Conservation (phyloP, 2,797 vertebrate species). For the Ataeniobius toweri region DNA sequence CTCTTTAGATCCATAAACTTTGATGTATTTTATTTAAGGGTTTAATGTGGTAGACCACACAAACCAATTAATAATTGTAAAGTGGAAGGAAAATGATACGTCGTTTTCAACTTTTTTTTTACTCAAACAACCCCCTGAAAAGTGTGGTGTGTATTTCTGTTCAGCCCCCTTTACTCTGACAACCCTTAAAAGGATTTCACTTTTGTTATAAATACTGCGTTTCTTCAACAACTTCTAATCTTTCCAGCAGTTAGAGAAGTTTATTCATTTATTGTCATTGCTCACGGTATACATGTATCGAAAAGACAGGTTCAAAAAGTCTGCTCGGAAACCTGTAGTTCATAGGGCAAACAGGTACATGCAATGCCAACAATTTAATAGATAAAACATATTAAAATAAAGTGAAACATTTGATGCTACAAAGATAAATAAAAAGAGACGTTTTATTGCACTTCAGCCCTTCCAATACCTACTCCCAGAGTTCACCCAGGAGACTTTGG, state of each 20-base stretch:
- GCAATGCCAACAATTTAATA: not conserved
- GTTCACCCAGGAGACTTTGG: slow-evolving; percentile 54
- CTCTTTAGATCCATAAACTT: not conserved
- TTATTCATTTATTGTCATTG: not conserved
- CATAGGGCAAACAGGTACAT: not conserved
- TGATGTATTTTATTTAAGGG: not conserved
- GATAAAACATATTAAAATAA: not conserved
- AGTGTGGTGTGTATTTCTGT: not conserved
- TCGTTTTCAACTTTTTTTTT: not conserved
- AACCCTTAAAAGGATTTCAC: not conserved
- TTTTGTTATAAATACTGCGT: not conserved
- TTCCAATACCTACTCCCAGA: slow-evolving; percentile 22
- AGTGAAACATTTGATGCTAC: not conserved
- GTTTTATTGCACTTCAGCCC: not conserved
- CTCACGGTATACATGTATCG: not conserved
- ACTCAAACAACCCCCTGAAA: not conserved
- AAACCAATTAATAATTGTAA: not conserved
- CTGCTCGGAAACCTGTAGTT: not conserved
- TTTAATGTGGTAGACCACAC: not conserved
- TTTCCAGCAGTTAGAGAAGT: not conserved
- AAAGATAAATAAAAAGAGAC: too few species aligned
- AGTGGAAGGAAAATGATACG: not conserved
- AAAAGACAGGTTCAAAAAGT: not conserved
- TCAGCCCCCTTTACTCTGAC: not conserved
- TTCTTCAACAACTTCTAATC: not conserved